These are phyloP conservation scores for Peucedramus taeniatus DNA, from an alignment of 2,113 vertebrate species.

Conservation along the genomic window DNA sequence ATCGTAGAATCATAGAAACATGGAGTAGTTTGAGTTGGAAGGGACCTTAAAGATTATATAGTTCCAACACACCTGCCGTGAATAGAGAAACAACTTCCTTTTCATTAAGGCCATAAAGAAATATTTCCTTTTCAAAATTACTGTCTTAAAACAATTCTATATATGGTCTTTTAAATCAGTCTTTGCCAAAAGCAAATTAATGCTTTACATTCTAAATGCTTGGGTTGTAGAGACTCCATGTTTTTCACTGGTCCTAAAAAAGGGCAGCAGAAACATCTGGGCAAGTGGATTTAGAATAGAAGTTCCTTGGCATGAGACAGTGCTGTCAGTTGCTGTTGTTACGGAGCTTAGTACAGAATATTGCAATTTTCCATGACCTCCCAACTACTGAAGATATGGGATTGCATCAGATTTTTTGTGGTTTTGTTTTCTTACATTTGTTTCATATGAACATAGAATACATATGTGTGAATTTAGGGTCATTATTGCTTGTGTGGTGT, in stretches of 20 bases:
- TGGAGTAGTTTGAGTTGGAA: neutral
- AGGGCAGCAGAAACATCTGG: neutral
- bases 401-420: neutral
- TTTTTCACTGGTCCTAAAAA: neutral
- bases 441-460: neutral
- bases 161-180: neutral
- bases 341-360: fast-evolving
- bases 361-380: neutral
- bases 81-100: neutral
- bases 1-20: neutral
- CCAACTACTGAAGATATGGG: neutral
- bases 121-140: neutral
- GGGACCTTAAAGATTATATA: neutral
- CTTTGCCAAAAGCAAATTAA: neutral
- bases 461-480: neutral
- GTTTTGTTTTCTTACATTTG: neutral
- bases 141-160: neutral
- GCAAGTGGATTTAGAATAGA: neutral
- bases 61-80: neutral
- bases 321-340: neutral
- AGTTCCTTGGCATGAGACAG: neutral
- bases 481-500: neutral
- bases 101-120: neutral
- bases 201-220: neutral
- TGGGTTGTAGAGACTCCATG: neutral